Evolutionary conservation across 1,140 invertebrate species (phyloP).

Genomic region (Drosophila lini): DNA sequence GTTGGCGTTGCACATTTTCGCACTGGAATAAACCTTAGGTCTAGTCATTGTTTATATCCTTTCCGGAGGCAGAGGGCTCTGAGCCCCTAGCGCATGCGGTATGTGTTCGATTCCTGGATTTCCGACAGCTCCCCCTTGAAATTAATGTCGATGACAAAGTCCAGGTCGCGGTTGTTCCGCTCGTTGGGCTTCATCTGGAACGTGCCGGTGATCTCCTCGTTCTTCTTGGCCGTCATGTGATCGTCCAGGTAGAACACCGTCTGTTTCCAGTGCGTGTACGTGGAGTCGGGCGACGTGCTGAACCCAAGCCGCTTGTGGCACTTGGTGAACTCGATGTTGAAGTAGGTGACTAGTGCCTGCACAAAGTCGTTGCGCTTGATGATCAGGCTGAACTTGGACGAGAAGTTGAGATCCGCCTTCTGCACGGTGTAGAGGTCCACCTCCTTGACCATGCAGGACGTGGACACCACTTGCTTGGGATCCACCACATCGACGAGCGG

Average conservation of each 20-base stretch:
- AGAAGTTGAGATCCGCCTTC: conserved; percentile 96
- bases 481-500: conserved; percentile 99
- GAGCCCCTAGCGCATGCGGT: conserved; percentile 95
- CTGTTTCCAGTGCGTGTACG: conserved; percentile 99
- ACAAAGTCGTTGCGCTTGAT: conserved; percentile 97
- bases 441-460: conserved; percentile 95
- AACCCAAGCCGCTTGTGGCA: conserved; percentile 99
- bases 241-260: conserved; percentile 99
- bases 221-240: conserved; percentile 97
- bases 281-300: conserved; percentile 98
- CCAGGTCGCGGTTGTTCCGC: conserved; percentile 98
- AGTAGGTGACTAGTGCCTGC: conserved; percentile 98
- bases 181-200: conserved; percentile 98
- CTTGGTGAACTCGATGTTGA: conserved; percentile 99
- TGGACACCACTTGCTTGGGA: conserved; percentile 97
- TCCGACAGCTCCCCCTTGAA: conserved; percentile 98
- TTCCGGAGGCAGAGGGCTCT: conserved; percentile 22
- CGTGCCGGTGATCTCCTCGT: conserved; percentile 95
- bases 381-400: conserved; percentile 94
- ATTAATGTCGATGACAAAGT: conserved; percentile 96
- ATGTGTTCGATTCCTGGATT: conserved; percentile 95
- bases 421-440: conserved; percentile 99
- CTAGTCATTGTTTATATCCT: conserved; percentile 65
- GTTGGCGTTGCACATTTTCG: conserved; percentile 77
- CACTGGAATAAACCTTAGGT: conserved; percentile 77